Percentiles rank a stretch among this genome's conserved stretches.
These are phyloP conservation scores for Nudaria mundana DNA, from an alignment of 2,888 invertebrate genomes.

Conservation along the genomic window DNA sequence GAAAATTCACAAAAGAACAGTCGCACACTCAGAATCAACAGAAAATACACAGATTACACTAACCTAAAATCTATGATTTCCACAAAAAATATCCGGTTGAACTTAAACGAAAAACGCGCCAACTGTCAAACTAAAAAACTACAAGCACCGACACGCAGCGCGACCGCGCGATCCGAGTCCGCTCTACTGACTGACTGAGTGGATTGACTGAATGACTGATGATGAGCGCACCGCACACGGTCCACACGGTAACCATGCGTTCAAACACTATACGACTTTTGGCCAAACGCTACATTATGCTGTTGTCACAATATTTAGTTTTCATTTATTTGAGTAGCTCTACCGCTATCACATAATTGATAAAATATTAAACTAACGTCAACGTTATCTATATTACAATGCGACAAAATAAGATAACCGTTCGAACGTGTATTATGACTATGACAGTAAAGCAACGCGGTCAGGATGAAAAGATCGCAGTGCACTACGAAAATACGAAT, in stretches of 20 bases:
- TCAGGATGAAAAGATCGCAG: conserved; percentile 63
- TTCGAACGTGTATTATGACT: conserved; percentile 61
- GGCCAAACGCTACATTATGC: conserved; percentile 47
- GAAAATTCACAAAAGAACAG: conserved; percentile 73
- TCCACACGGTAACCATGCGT: conserved; percentile 44
- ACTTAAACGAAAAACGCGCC: conserved; percentile 77
- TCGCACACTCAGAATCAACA: conserved; percentile 68
- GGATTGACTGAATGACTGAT: not conserved
- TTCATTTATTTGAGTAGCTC: conserved; percentile 66
- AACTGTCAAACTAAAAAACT: conserved; percentile 81
- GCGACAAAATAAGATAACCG: conserved; percentile 75
- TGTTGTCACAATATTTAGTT: conserved; percentile 67
- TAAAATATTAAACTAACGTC: conserved; percentile 65
- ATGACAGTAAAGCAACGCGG: conserved; percentile 61
- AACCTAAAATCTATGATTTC: conserved; percentile 78
- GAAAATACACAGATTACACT: conserved; percentile 79
- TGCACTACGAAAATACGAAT: conserved; percentile 61
- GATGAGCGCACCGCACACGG: conserved; percentile 41
- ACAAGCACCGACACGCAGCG: conserved; percentile 78
- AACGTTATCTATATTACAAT: conserved; percentile 69
- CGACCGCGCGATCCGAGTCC: conserved; percentile 76
- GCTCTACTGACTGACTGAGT: conserved; percentile 65
- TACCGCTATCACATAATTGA: conserved; percentile 68
- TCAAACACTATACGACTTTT: conserved; percentile 49
- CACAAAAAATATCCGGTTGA: conserved; percentile 64